phyloP scores from a whole-genome alignment of 2,113 vertebrate species.

The Daboia siamensis region DNA sequence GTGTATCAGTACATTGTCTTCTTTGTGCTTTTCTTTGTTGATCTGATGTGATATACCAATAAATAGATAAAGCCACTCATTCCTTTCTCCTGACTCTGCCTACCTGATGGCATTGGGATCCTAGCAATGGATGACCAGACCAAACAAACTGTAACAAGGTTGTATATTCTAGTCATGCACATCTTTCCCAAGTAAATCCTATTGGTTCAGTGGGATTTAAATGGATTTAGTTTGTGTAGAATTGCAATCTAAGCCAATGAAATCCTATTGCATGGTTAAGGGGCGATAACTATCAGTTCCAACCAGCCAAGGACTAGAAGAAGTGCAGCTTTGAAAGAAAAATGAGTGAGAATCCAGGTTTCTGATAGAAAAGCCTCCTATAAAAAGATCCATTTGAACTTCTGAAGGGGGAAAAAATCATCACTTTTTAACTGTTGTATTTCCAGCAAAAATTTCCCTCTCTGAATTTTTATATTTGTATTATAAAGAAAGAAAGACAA shows the following conservation, averaged over 20 bases:
- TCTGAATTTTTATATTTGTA: not conserved
- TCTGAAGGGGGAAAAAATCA: not conserved
- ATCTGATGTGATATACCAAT: not conserved
- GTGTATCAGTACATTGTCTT: not conserved
- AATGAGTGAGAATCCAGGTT: not conserved
- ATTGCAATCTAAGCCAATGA: not conserved
- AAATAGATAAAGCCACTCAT: not conserved
- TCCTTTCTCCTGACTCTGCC: not conserved
- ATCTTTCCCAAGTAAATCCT: not conserved
- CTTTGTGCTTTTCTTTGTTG: not conserved
- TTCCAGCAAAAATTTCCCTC: not conserved
- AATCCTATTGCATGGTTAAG: not conserved
- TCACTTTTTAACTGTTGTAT: accelerated
- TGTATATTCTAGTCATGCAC: not conserved
- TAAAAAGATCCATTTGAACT: no score
- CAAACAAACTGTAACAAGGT: not conserved
- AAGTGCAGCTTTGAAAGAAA: not conserved
- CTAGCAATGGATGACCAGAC: not conserved
- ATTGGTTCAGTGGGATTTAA: not conserved
- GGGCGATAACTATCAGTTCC: not conserved
- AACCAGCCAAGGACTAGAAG: not conserved
- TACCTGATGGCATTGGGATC: not conserved
- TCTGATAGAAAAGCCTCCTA: not conserved
- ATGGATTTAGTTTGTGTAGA: not conserved
- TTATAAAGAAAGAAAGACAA: not conserved